Evolutionary conservation across 2,888 invertebrate species (phyloP).

Genomic region (Polylopha cassiicola): DNA sequence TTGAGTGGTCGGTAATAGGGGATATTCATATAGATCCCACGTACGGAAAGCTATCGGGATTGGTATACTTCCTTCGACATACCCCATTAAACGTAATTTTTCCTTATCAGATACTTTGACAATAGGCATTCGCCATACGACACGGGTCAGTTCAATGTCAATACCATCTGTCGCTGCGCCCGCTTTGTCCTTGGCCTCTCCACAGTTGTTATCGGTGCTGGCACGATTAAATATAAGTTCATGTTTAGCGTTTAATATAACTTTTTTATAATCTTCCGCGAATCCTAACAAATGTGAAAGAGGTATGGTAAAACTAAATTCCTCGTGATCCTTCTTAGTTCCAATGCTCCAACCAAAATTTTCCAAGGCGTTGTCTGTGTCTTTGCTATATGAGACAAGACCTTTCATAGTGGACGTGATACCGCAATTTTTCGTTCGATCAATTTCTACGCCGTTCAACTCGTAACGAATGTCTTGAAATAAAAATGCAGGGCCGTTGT

Average conservation of each 20-base stretch:
- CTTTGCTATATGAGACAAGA: conserved; percentile 1
- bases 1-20: conserved; percentile 1
- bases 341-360: conserved; percentile 2
- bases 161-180: neutral
- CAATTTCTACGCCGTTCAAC: conserved; percentile 22
- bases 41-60: conserved; percentile 9
- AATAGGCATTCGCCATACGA: conserved; percentile 12
- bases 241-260: conserved; percentile 20
- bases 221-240: conserved; percentile 17
- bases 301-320: conserved; percentile 14
- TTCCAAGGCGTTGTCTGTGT: neutral
- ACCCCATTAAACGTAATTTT: conserved; percentile 9
- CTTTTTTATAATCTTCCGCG: conserved; percentile 17
- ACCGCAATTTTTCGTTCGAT: conserved; percentile 22
- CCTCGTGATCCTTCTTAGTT: neutral
- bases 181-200: neutral
- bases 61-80: neutral
- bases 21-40: conserved; percentile 12
- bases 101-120: conserved; percentile 13
- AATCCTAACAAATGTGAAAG: conserved; percentile 17
- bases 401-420: conserved; percentile 22
- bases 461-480: conserved; percentile 18
- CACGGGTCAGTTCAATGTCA: neutral
- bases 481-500: conserved; percentile 5
- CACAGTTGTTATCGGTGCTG: conserved; percentile 1